Evolutionary conservation across 2,888 invertebrate genomes (phyloP).

Genomic region (Petrolisthes cinctipes): DNA sequence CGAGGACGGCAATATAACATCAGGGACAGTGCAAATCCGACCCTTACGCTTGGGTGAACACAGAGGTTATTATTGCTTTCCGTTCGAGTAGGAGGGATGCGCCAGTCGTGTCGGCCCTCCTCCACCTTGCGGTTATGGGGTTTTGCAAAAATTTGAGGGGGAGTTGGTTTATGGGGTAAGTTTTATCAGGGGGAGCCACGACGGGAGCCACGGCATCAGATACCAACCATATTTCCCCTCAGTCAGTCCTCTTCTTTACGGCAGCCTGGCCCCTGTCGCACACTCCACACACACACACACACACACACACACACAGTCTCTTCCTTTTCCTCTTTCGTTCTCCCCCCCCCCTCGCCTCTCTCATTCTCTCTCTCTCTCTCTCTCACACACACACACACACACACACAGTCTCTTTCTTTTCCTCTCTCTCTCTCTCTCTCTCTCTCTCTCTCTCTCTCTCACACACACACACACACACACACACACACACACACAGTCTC

Average conservation of each 20-base stretch:
- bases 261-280: constrained; percentile 32
- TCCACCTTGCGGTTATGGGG: constrained; percentile 52
- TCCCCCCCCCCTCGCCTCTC: background rate
- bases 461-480: background rate
- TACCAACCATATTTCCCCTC: constrained; percentile 43
- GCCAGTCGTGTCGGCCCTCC: background rate
- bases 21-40: background rate
- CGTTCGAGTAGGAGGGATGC: constrained; percentile 14
- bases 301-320: background rate
- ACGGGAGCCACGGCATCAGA: constrained; percentile 39
- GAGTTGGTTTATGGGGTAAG: constrained; percentile 54
- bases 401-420: background rate
- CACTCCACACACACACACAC: background rate
- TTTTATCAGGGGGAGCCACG: constrained; percentile 43
- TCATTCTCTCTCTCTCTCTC: background rate
- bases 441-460: background rate
- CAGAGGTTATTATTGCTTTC: background rate
- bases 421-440: background rate
- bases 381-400: background rate
- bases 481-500: background rate
- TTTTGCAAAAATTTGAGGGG: constrained; percentile 55
- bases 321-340: background rate
- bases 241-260: constrained; percentile 13
- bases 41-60: background rate
- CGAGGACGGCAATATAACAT: background rate